Percentiles rank a stretch among this genome's conserved stretches.
Conservation (phyloP, 2,113 vertebrate genomes). For the human region GRCh38 chr18:32072501-32073000, state of each 20-base stretch:
- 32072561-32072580: slow-evolving; percentile 31
- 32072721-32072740: neutral
- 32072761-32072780: neutral
- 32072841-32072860: neutral
- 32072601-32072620: slow-evolving; percentile 4
- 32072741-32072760: neutral
- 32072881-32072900: neutral
- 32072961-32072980: slow-evolving; percentile 24
- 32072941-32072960: slow-evolving; percentile 28
- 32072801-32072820: neutral
- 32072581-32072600: slow-evolving; percentile 42
- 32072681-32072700: slow-evolving; percentile 32
- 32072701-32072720: neutral
- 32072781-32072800: neutral
- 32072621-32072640: slow-evolving; percentile 53
- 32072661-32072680: neutral
- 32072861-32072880: neutral
- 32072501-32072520: neutral
- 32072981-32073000: neutral
- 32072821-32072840: neutral
- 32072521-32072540: slow-evolving; percentile 29
- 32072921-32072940: neutral
- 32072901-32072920: neutral
- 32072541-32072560: slow-evolving; percentile 57
- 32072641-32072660: slow-evolving; percentile 49